Base-by-base conservation (phyloP, 2,113 vertebrate species). In the Mungos mungo region DNA sequence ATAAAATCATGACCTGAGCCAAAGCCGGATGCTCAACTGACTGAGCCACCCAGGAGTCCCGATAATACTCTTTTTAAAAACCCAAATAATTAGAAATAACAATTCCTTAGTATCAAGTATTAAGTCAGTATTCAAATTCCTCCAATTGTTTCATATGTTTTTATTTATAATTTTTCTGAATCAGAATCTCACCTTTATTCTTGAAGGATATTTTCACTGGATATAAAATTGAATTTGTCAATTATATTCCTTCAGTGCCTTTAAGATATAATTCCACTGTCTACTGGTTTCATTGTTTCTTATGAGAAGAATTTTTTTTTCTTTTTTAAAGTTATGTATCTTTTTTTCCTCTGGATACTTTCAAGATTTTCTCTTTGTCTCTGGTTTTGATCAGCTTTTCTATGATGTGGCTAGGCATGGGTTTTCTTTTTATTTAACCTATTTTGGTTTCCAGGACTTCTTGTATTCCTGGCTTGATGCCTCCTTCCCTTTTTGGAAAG, bases 301-400 rank as follows among this genome's bases (percentile, higher is more conserved):
- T n/a, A 83, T n/a, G 38, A 41, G 38, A 92, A 72, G 35, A 83
- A 27, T 82, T 92, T 91, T 88, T 57, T 57, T 31, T 63, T 47
- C 2, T 54, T 76, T 95, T 89, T 72, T 50, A 80, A 52, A 7
- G 3, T n/a, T 83, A 38, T 65, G n/a, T 14, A 10, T 13, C 19
- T 41, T 52, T 81, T 65, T 16, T 25, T 0, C 41, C 33, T 82
- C 19, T 50, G 9, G 27, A 12, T 89, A 4, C 7, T 65, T 76
- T 83, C 38, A 74, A 92, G 66, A 65, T 74, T 76, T 93, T 85
- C 54, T 84, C 11, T 76, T 77, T 93, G 47, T 93, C 71, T 57
- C 71, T 68, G 60, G n/a, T 66, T 86, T 89, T 92, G 33, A 92
- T 50, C 13, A 47, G 47, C n/a, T 85, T 85, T 57, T 52, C n/a